Percentiles rank a stretch among this genome's conserved stretches.
phyloP scores from a whole-genome alignment of 2,888 invertebrate species.

The Caenorhabditis uteleia region DNA sequence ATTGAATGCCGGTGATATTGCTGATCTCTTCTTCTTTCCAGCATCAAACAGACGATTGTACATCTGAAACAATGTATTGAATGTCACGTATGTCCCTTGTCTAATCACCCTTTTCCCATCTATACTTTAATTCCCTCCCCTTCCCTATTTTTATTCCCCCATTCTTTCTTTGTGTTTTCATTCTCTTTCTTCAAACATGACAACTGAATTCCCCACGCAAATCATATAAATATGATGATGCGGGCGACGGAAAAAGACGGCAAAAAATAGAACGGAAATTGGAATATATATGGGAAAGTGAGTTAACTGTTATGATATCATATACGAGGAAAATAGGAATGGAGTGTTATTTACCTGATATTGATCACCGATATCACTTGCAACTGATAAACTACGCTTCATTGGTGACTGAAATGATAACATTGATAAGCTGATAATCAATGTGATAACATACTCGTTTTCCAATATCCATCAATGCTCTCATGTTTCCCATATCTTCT shows the following conservation, averaged over 20 bases:
- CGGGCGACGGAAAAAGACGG: no score
- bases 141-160: not conserved
- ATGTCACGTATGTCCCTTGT: conserved; percentile 1
- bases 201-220: no score
- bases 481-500: conserved; percentile 45
- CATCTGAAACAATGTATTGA: conserved; percentile 30
- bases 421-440: no score
- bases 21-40: conserved; percentile 33
- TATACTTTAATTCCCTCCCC: conserved; percentile 1
- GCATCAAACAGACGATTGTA: conserved; percentile 47
- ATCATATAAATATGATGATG: no score
- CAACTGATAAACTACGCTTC: conserved; percentile 41
- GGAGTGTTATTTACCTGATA: no score
- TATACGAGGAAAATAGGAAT: no score
- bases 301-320: no score
- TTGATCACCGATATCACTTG: conserved; percentile 41
- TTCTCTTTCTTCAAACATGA: not conserved
- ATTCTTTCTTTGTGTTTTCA: not conserved
- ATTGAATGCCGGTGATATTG: conserved; percentile 43
- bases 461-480: conserved; percentile 43
- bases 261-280: no score
- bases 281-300: no score
- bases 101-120: not conserved
- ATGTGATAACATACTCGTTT: no score
- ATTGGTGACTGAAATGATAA: no score